Base-by-base conservation (phyloP, 1,140 invertebrate genomes). In the Andricus grossulariae region DNA sequence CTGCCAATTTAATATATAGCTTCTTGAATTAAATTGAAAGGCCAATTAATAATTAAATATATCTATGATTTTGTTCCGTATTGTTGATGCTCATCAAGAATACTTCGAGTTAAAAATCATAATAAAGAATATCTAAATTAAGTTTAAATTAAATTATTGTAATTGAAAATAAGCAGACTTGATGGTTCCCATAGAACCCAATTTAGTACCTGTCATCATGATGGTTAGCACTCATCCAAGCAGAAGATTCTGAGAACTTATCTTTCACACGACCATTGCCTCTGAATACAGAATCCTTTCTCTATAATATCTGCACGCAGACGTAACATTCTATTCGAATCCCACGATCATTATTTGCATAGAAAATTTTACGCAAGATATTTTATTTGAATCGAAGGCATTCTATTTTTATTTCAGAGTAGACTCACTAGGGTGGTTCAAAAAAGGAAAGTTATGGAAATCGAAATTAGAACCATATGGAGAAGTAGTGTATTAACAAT, bases 171-270 rank as follows among this genome's bases (percentile, higher is more conserved):
- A 3, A 19, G 54, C 10, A 76, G 19, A 72, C 75, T 11, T 19
- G 7, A 66, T 66, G 57, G 50, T 39, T 50, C 70, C 72, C 45
- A 50, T 73, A 70, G 66, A 75, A 66, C 50, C 75, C 72, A 60
- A 74, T 80, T 66, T 13, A 25, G 50, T 50, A 71, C 75, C 76
- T 75, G 75, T 77, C 74, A 73, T 74, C 55, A 45, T 73, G 54
- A 71, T 71, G 16, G 13, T 50, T 71, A n/a, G 19, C 70, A 21
- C 57, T 25, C 57, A 60, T 60, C 21, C 5, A 19, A 39, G 25
- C 57, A 32, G 25, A 60, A 60, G 57, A 25, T 60, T 60, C 57
- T 60, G 25, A 60, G 57, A 60, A 60, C 0, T 32, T 60, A 60
- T 60, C 57, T 60, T 32, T 60, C 57, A 60, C 57, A 60, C 57